Conservation (phyloP, 2,888 invertebrate species). For the Psylliodes chrysocephalus region DNA sequence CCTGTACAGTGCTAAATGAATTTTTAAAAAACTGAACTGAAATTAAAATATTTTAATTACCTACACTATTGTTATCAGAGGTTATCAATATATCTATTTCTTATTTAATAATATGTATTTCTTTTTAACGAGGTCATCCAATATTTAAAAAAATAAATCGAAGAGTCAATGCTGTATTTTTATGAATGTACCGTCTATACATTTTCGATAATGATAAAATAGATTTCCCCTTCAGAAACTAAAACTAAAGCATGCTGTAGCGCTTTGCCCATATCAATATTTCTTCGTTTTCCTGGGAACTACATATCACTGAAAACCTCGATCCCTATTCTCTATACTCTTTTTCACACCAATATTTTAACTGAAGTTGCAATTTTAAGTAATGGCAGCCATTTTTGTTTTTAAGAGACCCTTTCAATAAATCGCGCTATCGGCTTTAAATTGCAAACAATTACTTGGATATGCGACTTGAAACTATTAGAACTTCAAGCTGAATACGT, state of each 20-base stretch:
- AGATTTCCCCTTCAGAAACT: neutral
- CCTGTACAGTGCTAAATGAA: no score
- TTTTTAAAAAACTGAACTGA: no score
- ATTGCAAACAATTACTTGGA: constrained; percentile 18
- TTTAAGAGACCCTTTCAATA: constrained; percentile 17
- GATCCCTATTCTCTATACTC: neutral
- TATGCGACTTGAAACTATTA: constrained; percentile 15
- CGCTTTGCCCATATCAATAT: constrained; percentile 1
- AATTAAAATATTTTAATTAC: no score
- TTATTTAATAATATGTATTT: no score
- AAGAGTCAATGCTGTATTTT: no score
- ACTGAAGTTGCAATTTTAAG: constrained; percentile 15
- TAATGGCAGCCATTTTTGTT: constrained; percentile 23
- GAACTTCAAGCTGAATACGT: neutral
- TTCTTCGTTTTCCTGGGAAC: constrained; percentile 1
- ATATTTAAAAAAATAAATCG: no score
- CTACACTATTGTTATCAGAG: no score
- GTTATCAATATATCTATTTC: no score
- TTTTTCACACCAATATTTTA: constrained; percentile 14
- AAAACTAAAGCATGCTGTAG: neutral
- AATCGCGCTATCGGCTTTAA: constrained; percentile 4
- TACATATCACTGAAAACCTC: constrained; percentile 3
- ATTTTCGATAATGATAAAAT: neutral
- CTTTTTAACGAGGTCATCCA: no score
- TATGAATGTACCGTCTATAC: no score